Percentiles rank a stretch among this genome's conserved stretches.
These are phyloP conservation scores for Acanthosepion esculentum DNA, from an alignment of 2,888 invertebrate genomes.

Conservation along the genomic window DNA sequence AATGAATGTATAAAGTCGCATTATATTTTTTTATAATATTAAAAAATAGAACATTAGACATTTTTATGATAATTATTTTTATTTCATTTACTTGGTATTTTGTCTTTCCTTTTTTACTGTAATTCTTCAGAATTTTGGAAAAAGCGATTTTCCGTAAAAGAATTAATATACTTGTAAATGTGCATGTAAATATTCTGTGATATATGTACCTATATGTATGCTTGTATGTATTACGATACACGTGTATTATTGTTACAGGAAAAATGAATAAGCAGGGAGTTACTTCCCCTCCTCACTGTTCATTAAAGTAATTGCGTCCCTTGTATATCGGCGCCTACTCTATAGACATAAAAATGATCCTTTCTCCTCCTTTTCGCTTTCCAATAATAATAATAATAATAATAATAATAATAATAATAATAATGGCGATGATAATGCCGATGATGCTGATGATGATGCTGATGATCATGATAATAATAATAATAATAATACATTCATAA, in stretches of 20 bases:
- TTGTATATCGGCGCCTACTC: background rate
- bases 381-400: background rate
- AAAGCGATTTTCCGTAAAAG: background rate
- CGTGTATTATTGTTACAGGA: background rate
- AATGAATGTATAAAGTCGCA: no score
- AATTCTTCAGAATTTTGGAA: background rate
- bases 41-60: background rate
- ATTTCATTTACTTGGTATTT: background rate
- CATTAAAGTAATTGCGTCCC: slow-evolving; percentile 33
- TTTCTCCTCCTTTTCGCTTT: background rate
- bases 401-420: background rate
- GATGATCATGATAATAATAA: background rate
- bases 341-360: slow-evolving; percentile 1
- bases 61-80: background rate
- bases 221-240: background rate
- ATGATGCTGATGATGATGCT: background rate
- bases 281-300: slow-evolving; percentile 33
- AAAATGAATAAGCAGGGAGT: slow-evolving; percentile 1
- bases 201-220: slow-evolving; percentile 33
- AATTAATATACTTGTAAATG: background rate
- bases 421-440: background rate
- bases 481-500: background rate
- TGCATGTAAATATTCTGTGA: background rate
- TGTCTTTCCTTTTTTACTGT: background rate
- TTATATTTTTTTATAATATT: no score